Conservation (phyloP, 2,888 invertebrate species). For the Clanis bilineata region DNA sequence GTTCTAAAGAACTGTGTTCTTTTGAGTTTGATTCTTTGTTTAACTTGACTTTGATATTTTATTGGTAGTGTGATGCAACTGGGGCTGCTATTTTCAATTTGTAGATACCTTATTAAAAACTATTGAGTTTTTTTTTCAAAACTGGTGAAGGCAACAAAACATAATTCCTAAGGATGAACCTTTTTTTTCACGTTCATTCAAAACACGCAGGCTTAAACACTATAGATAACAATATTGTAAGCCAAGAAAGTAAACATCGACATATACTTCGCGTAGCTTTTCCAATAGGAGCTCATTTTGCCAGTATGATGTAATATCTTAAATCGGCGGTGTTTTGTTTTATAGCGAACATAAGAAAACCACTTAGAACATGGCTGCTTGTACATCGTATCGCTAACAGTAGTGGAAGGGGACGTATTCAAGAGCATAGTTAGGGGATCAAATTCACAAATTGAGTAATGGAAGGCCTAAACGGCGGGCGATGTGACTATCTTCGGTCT, state of each 20-base stretch:
- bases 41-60: no score
- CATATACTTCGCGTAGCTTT: neutral
- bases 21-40: no score
- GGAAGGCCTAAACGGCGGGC: no score
- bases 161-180: neutral
- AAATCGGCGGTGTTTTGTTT: conserved; percentile 13
- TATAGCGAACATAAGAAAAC: conserved; percentile 10
- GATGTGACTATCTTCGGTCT: no score
- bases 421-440: neutral
- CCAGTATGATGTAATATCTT: conserved; percentile 12
- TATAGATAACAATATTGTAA: neutral
- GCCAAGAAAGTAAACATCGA: neutral
- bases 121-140: no score
- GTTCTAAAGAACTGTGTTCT: no score
- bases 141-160: neutral
- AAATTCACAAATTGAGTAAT: no score
- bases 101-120: no score
- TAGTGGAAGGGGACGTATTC: neutral
- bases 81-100: no score
- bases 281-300: conserved; percentile 6
- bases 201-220: no score
- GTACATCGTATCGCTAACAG: neutral
- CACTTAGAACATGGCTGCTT: conserved; percentile 12
- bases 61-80: no score
- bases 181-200: no score